phyloP scores from a whole-genome alignment of 2,797 vertebrate genomes.

The Astyanax mexicanus region DNA sequence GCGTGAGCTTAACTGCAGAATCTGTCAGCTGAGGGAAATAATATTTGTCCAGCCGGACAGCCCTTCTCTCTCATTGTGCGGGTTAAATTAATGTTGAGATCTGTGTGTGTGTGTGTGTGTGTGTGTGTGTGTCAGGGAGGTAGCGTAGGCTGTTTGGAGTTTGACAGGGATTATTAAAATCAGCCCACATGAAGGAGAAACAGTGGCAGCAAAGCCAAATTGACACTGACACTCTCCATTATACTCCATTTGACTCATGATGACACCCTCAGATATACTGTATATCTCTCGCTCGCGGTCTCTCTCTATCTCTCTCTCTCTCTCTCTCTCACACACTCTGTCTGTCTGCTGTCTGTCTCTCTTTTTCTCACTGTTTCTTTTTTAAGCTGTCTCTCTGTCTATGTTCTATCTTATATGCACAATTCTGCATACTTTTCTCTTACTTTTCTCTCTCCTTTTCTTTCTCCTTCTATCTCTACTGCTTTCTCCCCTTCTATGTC shows the following conservation, averaged over 20 bases:
- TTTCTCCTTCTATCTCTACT: background rate
- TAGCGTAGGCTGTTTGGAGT: constrained; percentile 92
- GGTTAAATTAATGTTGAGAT: constrained; percentile 98
- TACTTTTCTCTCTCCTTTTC: background rate
- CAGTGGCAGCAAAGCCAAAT: constrained; percentile 91
- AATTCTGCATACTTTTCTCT: background rate
- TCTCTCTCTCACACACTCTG: no score
- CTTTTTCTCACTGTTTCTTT: no score
- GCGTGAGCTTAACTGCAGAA: constrained; percentile 88
- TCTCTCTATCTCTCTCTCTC: background rate
- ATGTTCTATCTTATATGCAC: no score
- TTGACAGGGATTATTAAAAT: constrained; percentile 99
- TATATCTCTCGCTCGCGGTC: constrained; percentile 16
- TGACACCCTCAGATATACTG: constrained; percentile 89
- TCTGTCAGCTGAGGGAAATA: constrained; percentile 95
- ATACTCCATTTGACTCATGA: constrained; percentile 93
- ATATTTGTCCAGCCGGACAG: constrained; percentile 99
- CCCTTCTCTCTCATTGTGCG: constrained; percentile 91
- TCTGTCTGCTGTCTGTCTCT: no score
- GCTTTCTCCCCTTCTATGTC: background rate
- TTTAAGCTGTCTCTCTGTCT: no score
- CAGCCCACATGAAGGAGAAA: constrained; percentile 89
- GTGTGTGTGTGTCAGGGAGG: constrained; percentile 89
- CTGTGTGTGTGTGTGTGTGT: constrained; percentile 86
- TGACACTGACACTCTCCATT: constrained; percentile 98